phyloP scores from a whole-genome alignment of 35 echinoderm and acorn worm species.

The Diadema setosum region DNA sequence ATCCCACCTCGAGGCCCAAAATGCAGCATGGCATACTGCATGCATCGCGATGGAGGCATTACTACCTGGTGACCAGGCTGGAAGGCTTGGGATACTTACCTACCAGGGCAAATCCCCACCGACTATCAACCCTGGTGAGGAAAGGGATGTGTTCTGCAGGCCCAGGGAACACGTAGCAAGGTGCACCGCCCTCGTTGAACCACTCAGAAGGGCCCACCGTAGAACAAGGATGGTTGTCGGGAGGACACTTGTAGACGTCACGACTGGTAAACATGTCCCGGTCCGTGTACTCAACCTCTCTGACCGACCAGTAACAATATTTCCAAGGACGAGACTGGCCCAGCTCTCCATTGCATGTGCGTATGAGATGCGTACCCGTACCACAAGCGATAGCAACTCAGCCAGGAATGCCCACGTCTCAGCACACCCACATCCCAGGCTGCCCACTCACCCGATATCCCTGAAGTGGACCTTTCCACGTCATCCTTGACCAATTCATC shows the following conservation, averaged over 20 bases:
- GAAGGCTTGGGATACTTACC: background rate
- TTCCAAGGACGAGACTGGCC: background rate
- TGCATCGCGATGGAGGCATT: background rate
- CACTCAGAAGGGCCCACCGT: background rate
- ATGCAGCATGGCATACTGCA: background rate
- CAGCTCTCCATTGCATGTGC: background rate
- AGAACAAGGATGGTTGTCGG: background rate
- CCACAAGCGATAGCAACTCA: background rate
- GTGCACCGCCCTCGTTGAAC: background rate
- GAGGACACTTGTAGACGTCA: background rate
- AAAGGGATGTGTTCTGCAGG: background rate
- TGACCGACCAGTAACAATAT: background rate
- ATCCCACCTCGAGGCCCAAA: background rate
- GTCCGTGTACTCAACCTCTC: background rate
- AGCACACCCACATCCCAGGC: too few species aligned
- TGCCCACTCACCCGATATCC: too few species aligned
- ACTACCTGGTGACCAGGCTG: background rate
- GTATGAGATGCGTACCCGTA: background rate
- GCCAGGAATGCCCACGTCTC: background rate
- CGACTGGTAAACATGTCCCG: background rate
- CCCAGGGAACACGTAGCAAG: background rate
- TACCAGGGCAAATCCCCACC: background rate
- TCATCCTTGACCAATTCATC: too few species aligned
- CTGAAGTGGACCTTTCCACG: too few species aligned
- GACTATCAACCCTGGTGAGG: background rate